These are phyloP conservation scores for Triplophysa rosa DNA, from an alignment of 2,113 vertebrate genomes.

Conservation along the genomic window DNA sequence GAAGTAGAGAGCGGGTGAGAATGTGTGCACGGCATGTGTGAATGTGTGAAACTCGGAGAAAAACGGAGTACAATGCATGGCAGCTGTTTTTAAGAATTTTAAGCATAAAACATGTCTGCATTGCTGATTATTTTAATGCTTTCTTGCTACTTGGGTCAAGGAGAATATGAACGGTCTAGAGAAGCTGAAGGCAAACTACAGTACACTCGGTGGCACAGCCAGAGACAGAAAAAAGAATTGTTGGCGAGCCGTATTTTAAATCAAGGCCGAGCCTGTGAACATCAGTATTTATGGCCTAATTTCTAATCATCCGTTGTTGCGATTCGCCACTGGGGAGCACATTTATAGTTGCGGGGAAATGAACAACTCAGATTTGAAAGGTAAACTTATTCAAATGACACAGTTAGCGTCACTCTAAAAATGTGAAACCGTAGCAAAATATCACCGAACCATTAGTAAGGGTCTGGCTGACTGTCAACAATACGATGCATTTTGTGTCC, in stretches of 20 bases:
- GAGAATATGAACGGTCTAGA: not conserved
- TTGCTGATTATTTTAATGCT: conserved; percentile 24
- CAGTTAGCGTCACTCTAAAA: not conserved
- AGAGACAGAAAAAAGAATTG: not conserved
- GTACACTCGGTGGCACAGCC: not conserved
- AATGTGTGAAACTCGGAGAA: conserved; percentile 12
- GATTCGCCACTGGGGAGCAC: not conserved
- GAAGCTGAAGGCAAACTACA: not conserved
- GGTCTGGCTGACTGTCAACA: conserved; percentile 59
- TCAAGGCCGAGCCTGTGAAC: not conserved
- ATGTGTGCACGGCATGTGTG: conserved; percentile 13
- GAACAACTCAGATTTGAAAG: not conserved
- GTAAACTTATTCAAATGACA: conserved; percentile 10
- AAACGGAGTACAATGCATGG: not conserved
- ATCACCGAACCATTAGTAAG: not conserved
- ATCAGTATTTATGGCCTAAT: not conserved
- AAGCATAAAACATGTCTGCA: conserved; percentile 16
- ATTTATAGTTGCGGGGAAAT: not conserved
- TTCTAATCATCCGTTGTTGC: not conserved
- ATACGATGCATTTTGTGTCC: conserved; percentile 58
- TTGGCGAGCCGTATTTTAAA: not conserved
- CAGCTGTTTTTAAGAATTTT: conserved; percentile 34
- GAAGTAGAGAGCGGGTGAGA: conserved; percentile 22
- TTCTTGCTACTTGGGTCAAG: conserved; percentile 23
- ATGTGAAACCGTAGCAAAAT: conserved; percentile 4